phyloP scores from a whole-genome alignment of 2,888 invertebrate genomes.

The Drosophila trichaetosa region DNA sequence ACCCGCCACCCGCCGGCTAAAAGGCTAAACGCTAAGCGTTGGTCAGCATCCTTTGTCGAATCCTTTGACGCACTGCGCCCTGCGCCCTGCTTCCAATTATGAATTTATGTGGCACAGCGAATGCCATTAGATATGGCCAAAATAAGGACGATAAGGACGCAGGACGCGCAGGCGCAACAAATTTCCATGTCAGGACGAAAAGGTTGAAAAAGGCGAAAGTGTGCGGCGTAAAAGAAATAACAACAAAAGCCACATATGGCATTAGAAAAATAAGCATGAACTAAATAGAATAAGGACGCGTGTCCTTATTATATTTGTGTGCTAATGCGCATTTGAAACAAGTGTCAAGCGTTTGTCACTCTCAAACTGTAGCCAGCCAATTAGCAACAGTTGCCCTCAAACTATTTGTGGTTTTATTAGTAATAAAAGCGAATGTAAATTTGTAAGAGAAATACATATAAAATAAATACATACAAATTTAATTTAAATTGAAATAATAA shows the following conservation, averaged over 20 bases:
- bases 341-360: slow-evolving; percentile 26
- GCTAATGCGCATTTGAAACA: slow-evolving; percentile 16
- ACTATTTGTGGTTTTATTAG: not conserved
- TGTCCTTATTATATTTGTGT: slow-evolving; percentile 5
- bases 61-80: slow-evolving; percentile 51
- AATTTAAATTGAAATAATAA: too few relatives aligned
- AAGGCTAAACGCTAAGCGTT: slow-evolving; percentile 17
- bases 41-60: slow-evolving; percentile 43
- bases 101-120: slow-evolving; percentile 54
- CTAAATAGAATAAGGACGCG: slow-evolving; percentile 24
- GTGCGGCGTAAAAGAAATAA: slow-evolving; percentile 23
- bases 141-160: slow-evolving; percentile 13
- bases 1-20: slow-evolving; percentile 33
- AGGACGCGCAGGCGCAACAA: slow-evolving; percentile 57
- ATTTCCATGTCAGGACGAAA: slow-evolving; percentile 38
- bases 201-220: slow-evolving; percentile 49
- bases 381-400: slow-evolving; percentile 6
- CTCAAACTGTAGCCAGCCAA: slow-evolving; percentile 23
- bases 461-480: not conserved
- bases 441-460: not conserved
- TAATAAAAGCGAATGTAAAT: too few relatives aligned
- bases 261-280: slow-evolving; percentile 5
- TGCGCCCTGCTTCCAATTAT: slow-evolving; percentile 51
- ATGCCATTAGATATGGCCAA: slow-evolving; percentile 41
- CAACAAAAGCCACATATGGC: slow-evolving; percentile 36